phyloP scores from a whole-genome alignment of 2,888 invertebrate genomes.

The Nysson spinosus region DNA sequence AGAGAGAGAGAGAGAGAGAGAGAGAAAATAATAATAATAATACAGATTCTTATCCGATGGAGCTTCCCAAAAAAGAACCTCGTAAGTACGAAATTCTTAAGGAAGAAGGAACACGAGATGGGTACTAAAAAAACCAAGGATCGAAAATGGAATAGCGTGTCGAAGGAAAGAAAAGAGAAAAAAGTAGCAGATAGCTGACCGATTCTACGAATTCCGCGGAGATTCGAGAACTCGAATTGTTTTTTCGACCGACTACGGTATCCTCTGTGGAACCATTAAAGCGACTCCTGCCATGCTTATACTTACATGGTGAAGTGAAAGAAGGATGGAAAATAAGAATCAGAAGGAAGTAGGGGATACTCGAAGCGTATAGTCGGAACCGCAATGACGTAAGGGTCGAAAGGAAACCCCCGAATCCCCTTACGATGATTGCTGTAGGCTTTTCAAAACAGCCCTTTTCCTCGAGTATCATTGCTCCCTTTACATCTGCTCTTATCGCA shows the following conservation, averaged over 20 bases:
- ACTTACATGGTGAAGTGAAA: constrained; percentile 1
- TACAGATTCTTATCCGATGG: background rate
- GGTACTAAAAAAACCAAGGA: constrained; percentile 9
- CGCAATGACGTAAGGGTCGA: constrained; percentile 51
- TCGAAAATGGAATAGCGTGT: background rate
- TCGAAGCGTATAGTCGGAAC: constrained; percentile 21
- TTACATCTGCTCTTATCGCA: constrained; percentile 51
- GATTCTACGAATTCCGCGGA: constrained; percentile 35
- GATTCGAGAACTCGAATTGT: constrained; percentile 55
- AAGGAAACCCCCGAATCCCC: constrained; percentile 60
- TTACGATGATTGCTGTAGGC: constrained; percentile 67
- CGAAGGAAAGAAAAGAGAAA: constrained; percentile 4
- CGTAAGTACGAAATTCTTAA: background rate
- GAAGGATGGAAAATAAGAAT: constrained; percentile 16
- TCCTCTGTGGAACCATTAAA: constrained; percentile 63
- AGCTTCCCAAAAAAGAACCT: constrained; percentile 3
- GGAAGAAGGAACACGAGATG: background rate
- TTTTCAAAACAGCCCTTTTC: constrained; percentile 53
- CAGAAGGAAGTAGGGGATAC: constrained; percentile 30
- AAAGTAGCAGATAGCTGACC: constrained; percentile 54
- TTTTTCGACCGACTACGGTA: constrained; percentile 55
- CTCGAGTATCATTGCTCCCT: constrained; percentile 50
- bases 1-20: too few relatives aligned
- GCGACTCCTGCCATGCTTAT: constrained; percentile 33
- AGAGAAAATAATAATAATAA: too few relatives aligned